Evolutionary conservation across 2,888 invertebrate genomes (phyloP).

Genomic region (Eupelmus urozonus): DNA sequence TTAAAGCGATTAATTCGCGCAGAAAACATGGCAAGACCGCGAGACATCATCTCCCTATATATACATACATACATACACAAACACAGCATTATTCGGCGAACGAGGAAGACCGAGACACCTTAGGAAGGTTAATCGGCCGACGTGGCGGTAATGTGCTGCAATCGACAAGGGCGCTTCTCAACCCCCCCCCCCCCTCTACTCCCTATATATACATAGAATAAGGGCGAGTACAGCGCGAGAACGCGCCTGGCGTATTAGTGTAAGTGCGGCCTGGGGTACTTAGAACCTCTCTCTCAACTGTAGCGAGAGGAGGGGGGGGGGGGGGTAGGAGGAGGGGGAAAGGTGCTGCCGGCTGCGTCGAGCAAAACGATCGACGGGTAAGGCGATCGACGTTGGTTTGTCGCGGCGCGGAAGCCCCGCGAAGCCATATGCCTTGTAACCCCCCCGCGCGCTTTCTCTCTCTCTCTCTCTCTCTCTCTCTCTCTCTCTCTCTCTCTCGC

Average conservation of each 20-base stretch:
- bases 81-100: neutral
- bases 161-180: conserved; percentile 20
- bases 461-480: no score
- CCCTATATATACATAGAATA: neutral
- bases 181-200: neutral
- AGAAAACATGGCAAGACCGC: no score
- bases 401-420: conserved; percentile 74
- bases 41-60: no score
- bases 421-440: no score
- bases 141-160: conserved; percentile 40
- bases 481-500: neutral
- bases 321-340: neutral
- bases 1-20: no score
- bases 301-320: neutral
- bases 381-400: conserved; percentile 77
- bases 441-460: no score
- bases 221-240: neutral
- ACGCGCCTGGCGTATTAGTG: conserved; percentile 16
- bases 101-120: conserved; percentile 59
- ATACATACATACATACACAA: neutral
- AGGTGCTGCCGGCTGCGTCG: neutral
- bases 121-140: conserved; percentile 56
- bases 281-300: neutral
- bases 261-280: conserved; percentile 29
- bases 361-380: conserved; percentile 76